Evolutionary conservation across 2,113 vertebrate species (phyloP), one percentile per base, ranked within the genome.

Genomic region (Amblyopsis rosae): DNA sequence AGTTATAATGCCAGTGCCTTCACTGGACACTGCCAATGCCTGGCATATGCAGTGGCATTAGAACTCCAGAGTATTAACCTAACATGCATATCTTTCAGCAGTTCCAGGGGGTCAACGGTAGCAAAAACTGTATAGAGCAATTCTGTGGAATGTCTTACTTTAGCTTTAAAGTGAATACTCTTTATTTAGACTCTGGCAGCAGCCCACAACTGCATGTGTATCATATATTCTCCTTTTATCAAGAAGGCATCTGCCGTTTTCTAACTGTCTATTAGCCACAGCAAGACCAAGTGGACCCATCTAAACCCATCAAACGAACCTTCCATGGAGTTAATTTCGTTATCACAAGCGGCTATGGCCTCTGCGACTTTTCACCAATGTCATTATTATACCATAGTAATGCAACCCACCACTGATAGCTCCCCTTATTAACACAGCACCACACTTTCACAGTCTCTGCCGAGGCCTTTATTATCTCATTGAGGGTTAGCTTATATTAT

Each of bases 131-230:
- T 41, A 41, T 41, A 41, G 35, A 41, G 35, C 35, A 41, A 41
- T 41, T 41, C 5, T 41, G 35, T 41, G 7, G 6, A 41, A 41
- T 41, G 4, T 1, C 35, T 8, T 41, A 41, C 35, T 41, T 5
- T 61, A 69, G 62, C 69, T 86, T 88, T 90, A 82, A 90, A 87
- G 89, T 87, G 70, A 75, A 90, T 82, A 90, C 88, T 82, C 7
- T 89, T 92, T 92, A 93, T 93, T 92, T 92, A 41, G 69, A 66
- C 70, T 32, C 79, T 87, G 87, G 83, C 83, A 75, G 75, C 65
- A 53, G 61, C 82, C 88, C 90, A 85, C 79, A 80, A 85, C 78
- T 77, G 79, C 84, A 66, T 83, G 70, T 77, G 71, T 77, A 78
- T 77, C 73, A 26, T 90, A 82, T 65, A 84, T 68, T 84, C 81